Evolutionary conservation across 1,140 invertebrate genomes (phyloP), one percentile per base, ranked within the genome.

Genomic region (Caenorhabditis latens): DNA sequence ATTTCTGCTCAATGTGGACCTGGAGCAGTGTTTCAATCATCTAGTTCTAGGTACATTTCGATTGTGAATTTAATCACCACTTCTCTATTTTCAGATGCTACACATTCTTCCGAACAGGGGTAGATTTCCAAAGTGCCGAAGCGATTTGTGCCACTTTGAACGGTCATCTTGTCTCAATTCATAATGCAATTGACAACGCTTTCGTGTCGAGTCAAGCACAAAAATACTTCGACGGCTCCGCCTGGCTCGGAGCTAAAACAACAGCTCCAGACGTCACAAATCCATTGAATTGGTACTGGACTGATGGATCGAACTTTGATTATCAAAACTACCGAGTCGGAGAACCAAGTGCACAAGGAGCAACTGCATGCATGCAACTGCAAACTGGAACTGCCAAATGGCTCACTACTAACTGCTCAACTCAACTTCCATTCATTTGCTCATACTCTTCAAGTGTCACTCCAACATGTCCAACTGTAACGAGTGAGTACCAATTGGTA

Each of bases 1-100:
- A 24, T 79, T 79, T 79, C 71, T 79, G 71, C 71, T 19, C 71
- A 79, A 79, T 79, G 71, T 79, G 71, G 71, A 79, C 71, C 71
- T n/a, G 71, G 71, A 24, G 71, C 71, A 21, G 46, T 79, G 11
- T 79, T 46, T 53, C 71, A 79, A n/a, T 40, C 71, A 24, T 21
- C 46, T 50, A n/a, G 71, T 11, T 48, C 71, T 50, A 79, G 71
- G 71, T 71, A 11, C 6, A 24, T 61, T 65, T 65, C 32, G n/a
- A n/a, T 58, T 32, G 32, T 32, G 32, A 32, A 32, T 32, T 32
- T 2, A 32, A 32, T 32, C 32, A 32, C 2, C 32, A 32, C 32
- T 32, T 32, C 32, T 32, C 32, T 32, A 11, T 3, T 53, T 53
- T 79, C 71, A 79, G 71, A 79, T 79, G 71, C 24, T 21, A 24